Evolutionary conservation across 2,797 vertebrate species (phyloP).

Genomic region (Sebastes oblongus): DNA sequence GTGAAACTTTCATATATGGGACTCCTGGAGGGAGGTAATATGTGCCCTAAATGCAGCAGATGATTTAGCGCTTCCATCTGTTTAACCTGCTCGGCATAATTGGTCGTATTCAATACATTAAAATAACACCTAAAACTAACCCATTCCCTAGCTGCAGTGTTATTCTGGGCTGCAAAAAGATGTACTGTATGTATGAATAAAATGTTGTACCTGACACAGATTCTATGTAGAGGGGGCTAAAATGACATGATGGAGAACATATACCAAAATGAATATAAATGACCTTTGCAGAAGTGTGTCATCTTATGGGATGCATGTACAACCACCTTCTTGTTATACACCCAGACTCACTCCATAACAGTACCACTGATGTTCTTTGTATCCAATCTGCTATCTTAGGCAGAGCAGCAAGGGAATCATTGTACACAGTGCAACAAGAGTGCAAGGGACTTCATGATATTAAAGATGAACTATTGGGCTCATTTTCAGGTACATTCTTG

Average conservation of each 20-base stretch:
- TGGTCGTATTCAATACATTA: constrained; percentile 29
- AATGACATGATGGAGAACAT: background rate
- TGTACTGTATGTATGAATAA: background rate
- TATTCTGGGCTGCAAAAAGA: background rate
- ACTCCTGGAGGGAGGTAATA: constrained; percentile 24
- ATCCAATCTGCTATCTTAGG: background rate
- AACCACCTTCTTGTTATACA: background rate
- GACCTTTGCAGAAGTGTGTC: constrained; percentile 7
- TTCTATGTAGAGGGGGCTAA: background rate
- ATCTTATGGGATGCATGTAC: background rate
- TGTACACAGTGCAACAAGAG: background rate
- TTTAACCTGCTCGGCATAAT: constrained; percentile 46
- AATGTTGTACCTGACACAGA: constrained; percentile 3
- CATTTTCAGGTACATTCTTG: no score
- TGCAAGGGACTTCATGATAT: background rate
- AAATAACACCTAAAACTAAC: constrained; percentile 3
- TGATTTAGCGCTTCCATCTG: constrained; percentile 57
- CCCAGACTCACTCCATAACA: background rate
- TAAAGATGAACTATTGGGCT: background rate
- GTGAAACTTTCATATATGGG: constrained; percentile 22
- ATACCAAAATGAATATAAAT: constrained; percentile 16
- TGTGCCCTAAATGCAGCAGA: constrained; percentile 35
- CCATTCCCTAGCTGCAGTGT: background rate
- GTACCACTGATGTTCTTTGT: background rate
- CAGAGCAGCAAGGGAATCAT: background rate